Conservation (phyloP, 2,113 vertebrate species). For the Bos javanicus region DNA sequence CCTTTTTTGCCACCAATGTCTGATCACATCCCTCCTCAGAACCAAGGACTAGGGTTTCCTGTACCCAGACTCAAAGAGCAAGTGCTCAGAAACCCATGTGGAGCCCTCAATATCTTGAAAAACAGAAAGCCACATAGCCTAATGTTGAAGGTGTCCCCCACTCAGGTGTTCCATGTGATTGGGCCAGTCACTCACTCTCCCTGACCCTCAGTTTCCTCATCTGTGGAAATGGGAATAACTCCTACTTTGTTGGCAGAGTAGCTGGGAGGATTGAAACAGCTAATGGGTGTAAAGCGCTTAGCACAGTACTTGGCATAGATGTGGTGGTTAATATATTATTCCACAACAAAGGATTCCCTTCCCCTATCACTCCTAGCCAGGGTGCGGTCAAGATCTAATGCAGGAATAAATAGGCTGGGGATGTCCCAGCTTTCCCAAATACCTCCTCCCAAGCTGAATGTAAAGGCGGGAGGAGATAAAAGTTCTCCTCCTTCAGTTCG, state of each 20-base stretch:
- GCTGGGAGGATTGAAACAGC: neutral
- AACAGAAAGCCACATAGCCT: neutral
- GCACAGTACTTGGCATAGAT: neutral
- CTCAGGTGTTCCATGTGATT: neutral
- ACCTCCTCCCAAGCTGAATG: neutral
- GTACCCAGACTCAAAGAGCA: neutral
- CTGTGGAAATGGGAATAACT: neutral
- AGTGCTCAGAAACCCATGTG: neutral
- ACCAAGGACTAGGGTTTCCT: neutral
- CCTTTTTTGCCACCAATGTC: neutral
- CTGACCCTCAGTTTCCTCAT: neutral
- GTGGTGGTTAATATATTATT: neutral
- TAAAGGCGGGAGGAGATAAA: neutral
- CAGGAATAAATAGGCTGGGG: neutral
- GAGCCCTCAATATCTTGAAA: neutral
- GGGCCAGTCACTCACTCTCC: neutral
- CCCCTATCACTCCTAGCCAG: neutral
- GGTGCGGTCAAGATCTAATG: neutral
- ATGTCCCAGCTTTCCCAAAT: neutral
- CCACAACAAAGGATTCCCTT: neutral
- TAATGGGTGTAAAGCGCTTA: neutral
- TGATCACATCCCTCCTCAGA: neutral
- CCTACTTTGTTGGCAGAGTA: neutral
- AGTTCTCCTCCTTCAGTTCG: neutral
- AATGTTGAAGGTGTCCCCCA: neutral